These are phyloP conservation scores for Cavia aperea DNA, from an alignment of 2,113 vertebrate species.

Conservation along the genomic window DNA sequence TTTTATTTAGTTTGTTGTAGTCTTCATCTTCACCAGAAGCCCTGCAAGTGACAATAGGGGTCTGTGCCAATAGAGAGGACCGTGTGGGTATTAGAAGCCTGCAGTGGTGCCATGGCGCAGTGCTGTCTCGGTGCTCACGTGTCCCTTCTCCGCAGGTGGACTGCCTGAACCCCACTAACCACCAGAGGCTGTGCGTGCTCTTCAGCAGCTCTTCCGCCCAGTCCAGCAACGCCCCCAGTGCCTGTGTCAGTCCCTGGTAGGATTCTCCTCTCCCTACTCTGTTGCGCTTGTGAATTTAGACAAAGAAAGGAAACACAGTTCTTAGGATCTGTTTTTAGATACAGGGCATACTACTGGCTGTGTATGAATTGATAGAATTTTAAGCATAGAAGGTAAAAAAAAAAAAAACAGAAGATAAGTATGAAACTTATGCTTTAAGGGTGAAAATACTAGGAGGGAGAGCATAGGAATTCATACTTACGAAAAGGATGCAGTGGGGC, in stretches of 20 bases:
- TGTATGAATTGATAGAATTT: not conserved
- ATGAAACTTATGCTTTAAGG: not conserved
- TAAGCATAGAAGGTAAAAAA: not conserved
- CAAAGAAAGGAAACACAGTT: not conserved
- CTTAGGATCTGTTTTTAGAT: not conserved
- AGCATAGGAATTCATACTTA: not conserved
- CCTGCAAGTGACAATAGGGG: not conserved
- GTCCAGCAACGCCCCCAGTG: constrained; percentile 95
- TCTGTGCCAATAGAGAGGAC: rapidly evolving
- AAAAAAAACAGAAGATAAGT: constrained; percentile 26
- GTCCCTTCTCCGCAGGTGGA: constrained; percentile 84
- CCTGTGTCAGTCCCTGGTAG: constrained; percentile 98
- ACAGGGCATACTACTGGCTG: not conserved
- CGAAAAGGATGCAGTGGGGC: not conserved
- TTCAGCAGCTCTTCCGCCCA: constrained; percentile 96
- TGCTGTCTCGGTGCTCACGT: not conserved
- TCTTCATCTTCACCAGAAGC: not conserved
- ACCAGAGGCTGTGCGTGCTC: constrained; percentile 95
- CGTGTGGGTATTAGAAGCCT: rapidly evolving
- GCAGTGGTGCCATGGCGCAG: rapidly evolving
- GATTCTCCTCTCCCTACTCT: not conserved
- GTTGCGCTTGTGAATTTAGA: not conserved
- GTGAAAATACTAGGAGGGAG: not conserved
- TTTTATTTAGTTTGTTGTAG: not conserved
- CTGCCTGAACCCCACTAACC: constrained; percentile 91